Conservation (phyloP, 2,888 invertebrate species). For the Plagiodera versicolora region DNA sequence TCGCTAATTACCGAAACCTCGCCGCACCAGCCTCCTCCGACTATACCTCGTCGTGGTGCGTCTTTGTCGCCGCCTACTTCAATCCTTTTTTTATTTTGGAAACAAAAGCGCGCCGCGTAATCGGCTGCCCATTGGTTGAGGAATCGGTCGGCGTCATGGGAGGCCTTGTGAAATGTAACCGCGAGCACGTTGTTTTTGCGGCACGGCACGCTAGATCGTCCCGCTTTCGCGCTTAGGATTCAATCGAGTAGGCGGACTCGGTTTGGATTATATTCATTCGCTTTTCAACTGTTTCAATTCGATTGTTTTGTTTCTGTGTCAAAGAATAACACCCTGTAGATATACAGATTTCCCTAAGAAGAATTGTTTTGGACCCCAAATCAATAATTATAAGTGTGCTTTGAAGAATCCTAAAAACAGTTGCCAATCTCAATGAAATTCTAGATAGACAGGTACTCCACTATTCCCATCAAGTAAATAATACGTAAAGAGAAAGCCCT, state of each 20-base stretch:
- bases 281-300: too few relatives aligned
- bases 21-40: conserved; percentile 26
- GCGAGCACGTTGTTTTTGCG: neutral
- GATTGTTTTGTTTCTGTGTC: too few relatives aligned
- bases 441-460: neutral
- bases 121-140: conserved; percentile 42
- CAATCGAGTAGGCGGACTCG: neutral
- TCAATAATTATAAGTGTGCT: too few relatives aligned
- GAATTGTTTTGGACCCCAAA: too few relatives aligned
- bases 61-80: conserved; percentile 45
- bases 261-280: too few relatives aligned
- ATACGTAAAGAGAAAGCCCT: neutral
- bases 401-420: too few relatives aligned
- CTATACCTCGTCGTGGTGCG: conserved; percentile 26
- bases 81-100: conserved; percentile 40
- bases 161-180: conserved; percentile 32
- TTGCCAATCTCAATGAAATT: neutral
- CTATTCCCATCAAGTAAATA: neutral
- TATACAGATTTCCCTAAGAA: too few relatives aligned
- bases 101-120: conserved; percentile 43
- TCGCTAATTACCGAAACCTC: conserved; percentile 23
- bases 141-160: conserved; percentile 43
- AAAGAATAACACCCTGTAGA: too few relatives aligned
- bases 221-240: too few relatives aligned
- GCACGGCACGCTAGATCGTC: neutral